Conservation (phyloP, 2,113 vertebrate genomes). For the Bambusicola thoracicus region DNA sequence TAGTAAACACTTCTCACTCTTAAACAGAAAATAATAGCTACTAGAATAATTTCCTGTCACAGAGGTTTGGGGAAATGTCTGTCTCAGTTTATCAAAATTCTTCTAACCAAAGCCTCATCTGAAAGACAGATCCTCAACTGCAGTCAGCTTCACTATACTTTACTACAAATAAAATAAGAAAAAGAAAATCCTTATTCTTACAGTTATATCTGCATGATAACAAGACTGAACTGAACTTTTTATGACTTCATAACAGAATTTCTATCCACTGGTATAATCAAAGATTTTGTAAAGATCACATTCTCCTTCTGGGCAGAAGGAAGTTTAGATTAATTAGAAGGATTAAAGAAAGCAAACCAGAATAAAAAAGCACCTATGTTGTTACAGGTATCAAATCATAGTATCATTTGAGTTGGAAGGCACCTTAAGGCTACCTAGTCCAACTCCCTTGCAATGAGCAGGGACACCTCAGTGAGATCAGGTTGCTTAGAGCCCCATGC, state of each 20-base stretch:
- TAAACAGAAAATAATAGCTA: not conserved
- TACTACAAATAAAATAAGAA: not conserved
- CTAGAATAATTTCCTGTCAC: not conserved
- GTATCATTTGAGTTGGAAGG: too few species aligned
- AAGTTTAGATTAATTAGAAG: not conserved
- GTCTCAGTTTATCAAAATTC: not conserved
- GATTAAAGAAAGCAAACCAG: not conserved
- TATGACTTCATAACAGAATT: not conserved
- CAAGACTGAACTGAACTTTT: not conserved
- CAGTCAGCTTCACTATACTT: not conserved
- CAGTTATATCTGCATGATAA: not conserved
- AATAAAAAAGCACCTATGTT: not conserved
- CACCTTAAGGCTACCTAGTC: not conserved
- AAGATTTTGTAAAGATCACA: not conserved
- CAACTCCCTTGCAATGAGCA: too few species aligned
- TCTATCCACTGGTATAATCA: not conserved
- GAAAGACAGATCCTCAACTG: not conserved
- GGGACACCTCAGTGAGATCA: not conserved
- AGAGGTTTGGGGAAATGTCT: not conserved
- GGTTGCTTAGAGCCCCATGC: not conserved
- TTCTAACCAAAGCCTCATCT: not conserved
- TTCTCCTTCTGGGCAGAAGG: not conserved
- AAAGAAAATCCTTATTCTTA: not conserved
- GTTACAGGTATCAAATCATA: not conserved
- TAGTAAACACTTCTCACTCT: not conserved